A percentile compares a stretch with the other conserved stretches of the same genome.
phyloP scores from a whole-genome alignment of 2,113 vertebrate species.

The Odocoileus virginianus region DNA sequence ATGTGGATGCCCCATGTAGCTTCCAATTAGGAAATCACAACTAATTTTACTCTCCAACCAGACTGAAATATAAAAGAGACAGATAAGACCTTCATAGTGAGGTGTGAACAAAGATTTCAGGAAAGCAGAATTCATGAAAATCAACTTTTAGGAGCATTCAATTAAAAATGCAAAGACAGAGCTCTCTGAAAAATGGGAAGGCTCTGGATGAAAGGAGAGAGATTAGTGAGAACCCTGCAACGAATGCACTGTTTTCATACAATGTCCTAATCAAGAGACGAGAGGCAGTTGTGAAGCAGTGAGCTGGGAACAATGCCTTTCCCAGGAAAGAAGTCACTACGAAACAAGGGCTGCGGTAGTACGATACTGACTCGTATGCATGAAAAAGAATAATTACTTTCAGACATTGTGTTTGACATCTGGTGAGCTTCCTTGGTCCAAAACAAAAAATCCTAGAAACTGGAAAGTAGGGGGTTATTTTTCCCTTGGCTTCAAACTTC shows the following conservation, averaged over 20 bases:
- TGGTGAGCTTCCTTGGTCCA: constrained; percentile 5
- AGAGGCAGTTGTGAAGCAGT: constrained; percentile 43
- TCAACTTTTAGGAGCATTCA: constrained; percentile 67
- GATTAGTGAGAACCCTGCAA: constrained; percentile 28
- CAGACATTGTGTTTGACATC: neutral
- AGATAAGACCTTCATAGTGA: constrained; percentile 72
- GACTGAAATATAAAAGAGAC: constrained; percentile 70
- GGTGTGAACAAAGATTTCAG: constrained; percentile 61
- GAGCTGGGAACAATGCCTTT: constrained; percentile 59
- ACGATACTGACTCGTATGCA: neutral
- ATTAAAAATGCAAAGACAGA: constrained; percentile 68
- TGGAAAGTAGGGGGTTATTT: constrained; percentile 20
- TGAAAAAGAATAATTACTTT: constrained; percentile 41
- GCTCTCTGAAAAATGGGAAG: constrained; percentile 50
- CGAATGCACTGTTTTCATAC: constrained; percentile 50
- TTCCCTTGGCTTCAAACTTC: constrained; percentile 51
- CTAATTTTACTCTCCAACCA: constrained; percentile 67
- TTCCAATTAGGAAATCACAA: constrained; percentile 63
- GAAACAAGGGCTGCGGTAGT: constrained; percentile 27
- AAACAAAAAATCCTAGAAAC: neutral
- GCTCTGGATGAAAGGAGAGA: constrained; percentile 41
- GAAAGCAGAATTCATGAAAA: constrained; percentile 72
- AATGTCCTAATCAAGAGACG: constrained; percentile 27
- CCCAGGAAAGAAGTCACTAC: constrained; percentile 27
- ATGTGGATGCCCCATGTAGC: constrained; percentile 60